phyloP scores from a whole-genome alignment of 1,140 invertebrate species.

The Helicoverpa zea region DNA sequence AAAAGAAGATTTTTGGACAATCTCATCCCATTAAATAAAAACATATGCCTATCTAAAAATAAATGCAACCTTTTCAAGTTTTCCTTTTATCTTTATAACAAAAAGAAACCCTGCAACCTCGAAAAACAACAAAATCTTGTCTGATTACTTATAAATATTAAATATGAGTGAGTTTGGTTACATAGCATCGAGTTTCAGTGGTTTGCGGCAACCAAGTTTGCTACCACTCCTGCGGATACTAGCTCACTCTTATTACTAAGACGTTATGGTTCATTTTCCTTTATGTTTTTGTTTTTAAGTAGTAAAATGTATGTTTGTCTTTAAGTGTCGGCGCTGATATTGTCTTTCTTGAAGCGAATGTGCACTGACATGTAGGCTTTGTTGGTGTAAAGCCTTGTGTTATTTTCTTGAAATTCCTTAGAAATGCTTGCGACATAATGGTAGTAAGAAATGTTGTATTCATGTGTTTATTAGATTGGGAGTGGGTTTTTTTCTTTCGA shows the following conservation, averaged over 20 bases:
- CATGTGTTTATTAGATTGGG: too few relatives aligned
- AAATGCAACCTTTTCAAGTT: too few relatives aligned
- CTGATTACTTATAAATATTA: constrained; percentile 46
- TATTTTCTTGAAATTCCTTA: neutral
- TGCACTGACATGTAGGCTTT: constrained; percentile 64
- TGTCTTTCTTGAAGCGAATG: constrained; percentile 67
- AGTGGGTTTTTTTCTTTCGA: too few relatives aligned
- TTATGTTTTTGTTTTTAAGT: constrained; percentile 25
- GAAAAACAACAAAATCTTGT: constrained; percentile 21
- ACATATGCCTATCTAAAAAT: too few relatives aligned
- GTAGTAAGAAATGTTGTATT: neutral
- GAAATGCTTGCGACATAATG: neutral
- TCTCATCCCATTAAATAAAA: too few relatives aligned
- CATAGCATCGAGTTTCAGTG: constrained; percentile 73
- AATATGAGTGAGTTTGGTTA: constrained; percentile 34
- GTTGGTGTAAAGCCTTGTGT: constrained; percentile 26
- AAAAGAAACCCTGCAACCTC: constrained; percentile 24
- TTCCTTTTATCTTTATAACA: neutral
- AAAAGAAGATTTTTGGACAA: too few relatives aligned
- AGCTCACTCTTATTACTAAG: constrained; percentile 5
- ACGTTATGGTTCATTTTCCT: constrained; percentile 53
- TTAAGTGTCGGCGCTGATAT: constrained; percentile 67
- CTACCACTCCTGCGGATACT: neutral
- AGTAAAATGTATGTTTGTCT: constrained; percentile 56
- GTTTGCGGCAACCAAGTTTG: constrained; percentile 57